Conservation (phyloP, 2,113 vertebrate genomes). For the western clawed frog (Xenopus tropicalis) region DNA sequence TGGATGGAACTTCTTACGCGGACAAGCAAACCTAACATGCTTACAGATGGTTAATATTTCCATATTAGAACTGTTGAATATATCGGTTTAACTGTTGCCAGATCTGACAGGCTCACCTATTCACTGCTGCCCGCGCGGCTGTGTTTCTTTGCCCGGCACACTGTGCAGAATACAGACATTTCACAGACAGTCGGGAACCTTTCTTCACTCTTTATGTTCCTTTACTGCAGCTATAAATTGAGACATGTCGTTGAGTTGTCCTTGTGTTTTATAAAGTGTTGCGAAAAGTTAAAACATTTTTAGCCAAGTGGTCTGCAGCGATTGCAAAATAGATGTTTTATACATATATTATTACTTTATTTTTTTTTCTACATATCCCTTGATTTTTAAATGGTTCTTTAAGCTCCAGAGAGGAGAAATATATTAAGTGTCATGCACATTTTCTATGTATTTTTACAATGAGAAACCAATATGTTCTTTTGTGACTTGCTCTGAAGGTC, state of each 20-base stretch:
- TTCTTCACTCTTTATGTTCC: slow-evolving; percentile 56
- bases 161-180: slow-evolving; percentile 23
- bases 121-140: background rate
- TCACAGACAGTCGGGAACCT: slow-evolving; percentile 57
- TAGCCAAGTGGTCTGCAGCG: slow-evolving; percentile 51
- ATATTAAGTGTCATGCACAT: slow-evolving; percentile 64
- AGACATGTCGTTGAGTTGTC: slow-evolving; percentile 49
- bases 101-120: slow-evolving; percentile 6
- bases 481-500: slow-evolving; percentile 49
- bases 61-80: background rate
- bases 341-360: slow-evolving; percentile 55
- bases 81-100: slow-evolving; percentile 1
- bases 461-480: slow-evolving; percentile 60
- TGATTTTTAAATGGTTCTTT: slow-evolving; percentile 62
- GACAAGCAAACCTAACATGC: no score
- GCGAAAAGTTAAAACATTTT: slow-evolving; percentile 58
- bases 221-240: slow-evolving; percentile 63
- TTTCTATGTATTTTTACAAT: slow-evolving; percentile 64
- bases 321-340: slow-evolving; percentile 59
- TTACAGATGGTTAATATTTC: no score
- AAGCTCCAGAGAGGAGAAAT: slow-evolving; percentile 61
- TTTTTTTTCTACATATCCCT: slow-evolving; percentile 61
- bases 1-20: no score
- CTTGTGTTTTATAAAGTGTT: slow-evolving; percentile 61
- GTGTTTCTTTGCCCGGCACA: background rate